Conservation (phyloP, 2,888 invertebrate species). For the Nasonovia ribisnigri region DNA sequence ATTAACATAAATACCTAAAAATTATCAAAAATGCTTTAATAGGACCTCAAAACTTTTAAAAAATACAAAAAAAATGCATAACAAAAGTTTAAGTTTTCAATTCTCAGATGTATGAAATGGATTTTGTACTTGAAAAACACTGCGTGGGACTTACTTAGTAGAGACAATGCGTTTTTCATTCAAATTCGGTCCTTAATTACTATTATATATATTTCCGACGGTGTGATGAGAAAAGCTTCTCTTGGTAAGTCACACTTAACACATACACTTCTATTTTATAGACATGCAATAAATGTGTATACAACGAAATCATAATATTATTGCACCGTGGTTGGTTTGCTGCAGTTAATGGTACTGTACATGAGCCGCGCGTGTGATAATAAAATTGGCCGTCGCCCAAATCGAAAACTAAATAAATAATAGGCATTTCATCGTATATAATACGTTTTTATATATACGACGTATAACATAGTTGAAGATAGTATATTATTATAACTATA, state of each 20-base stretch:
- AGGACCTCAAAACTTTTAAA: no score
- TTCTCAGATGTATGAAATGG: no score
- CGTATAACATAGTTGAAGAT: neutral
- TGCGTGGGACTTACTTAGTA: no score
- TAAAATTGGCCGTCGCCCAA: neutral
- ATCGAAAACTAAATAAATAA: neutral
- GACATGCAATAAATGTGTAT: neutral
- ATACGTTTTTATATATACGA: neutral
- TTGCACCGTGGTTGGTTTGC: neutral
- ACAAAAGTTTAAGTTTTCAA: no score
- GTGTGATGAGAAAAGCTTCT: neutral
- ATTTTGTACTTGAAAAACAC: no score
- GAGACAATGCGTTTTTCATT: no score
- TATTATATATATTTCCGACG: neutral
- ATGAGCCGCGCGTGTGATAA: neutral
- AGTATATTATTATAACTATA: neutral
- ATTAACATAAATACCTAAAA: no score
- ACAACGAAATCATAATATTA: neutral
- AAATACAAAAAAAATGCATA: no score
- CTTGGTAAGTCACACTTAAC: neutral
- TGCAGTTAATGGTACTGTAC: neutral
- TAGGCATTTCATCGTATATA: neutral
- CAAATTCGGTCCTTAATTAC: neutral
- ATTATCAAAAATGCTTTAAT: no score
- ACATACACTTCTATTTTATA: neutral